Evolutionary conservation across 2,888 invertebrate genomes (phyloP).

Genomic region (Caenorhabditis virilis): DNA sequence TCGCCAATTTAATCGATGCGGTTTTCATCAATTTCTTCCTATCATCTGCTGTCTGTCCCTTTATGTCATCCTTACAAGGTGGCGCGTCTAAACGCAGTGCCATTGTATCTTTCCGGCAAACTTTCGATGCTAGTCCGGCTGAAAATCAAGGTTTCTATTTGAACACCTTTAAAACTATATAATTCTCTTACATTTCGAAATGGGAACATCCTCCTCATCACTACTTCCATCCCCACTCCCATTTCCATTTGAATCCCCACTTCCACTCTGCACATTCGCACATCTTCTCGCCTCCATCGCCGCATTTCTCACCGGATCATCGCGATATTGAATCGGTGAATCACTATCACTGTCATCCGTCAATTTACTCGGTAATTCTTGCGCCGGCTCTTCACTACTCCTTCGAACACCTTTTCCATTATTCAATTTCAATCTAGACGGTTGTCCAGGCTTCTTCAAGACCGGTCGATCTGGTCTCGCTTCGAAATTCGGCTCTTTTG

Average conservation of each 20-base stretch:
- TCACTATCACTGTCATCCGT: constrained; percentile 57
- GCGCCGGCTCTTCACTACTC: not conserved
- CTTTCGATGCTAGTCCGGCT: constrained; percentile 42
- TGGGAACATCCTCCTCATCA: constrained; percentile 39
- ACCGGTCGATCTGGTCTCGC: constrained; percentile 70
- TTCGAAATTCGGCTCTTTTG: constrained; percentile 70
- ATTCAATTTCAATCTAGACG: constrained; percentile 42
- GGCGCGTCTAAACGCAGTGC: constrained; percentile 75
- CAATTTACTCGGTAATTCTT: constrained; percentile 35
- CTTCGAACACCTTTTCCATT: too few relatives aligned
- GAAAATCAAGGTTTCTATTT: constrained; percentile 1
- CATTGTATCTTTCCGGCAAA: constrained; percentile 84
- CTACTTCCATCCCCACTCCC: constrained; percentile 35
- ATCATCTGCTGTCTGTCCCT: constrained; percentile 57
- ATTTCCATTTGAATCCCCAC: constrained; percentile 4
- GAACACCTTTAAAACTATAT: too few relatives aligned
- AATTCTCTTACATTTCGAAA: constrained; percentile 9
- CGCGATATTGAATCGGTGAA: constrained; percentile 55
- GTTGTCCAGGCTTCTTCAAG: constrained; percentile 62
- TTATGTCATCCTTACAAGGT: constrained; percentile 48
- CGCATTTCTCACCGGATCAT: constrained; percentile 32
- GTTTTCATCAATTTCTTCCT: constrained; percentile 59
- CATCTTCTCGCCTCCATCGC: constrained; percentile 13
- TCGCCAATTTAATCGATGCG: constrained; percentile 58
- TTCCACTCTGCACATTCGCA: constrained; percentile 12